phyloP scores from a whole-genome alignment of 2,113 vertebrate genomes.

The Ceyx melanurus region DNA sequence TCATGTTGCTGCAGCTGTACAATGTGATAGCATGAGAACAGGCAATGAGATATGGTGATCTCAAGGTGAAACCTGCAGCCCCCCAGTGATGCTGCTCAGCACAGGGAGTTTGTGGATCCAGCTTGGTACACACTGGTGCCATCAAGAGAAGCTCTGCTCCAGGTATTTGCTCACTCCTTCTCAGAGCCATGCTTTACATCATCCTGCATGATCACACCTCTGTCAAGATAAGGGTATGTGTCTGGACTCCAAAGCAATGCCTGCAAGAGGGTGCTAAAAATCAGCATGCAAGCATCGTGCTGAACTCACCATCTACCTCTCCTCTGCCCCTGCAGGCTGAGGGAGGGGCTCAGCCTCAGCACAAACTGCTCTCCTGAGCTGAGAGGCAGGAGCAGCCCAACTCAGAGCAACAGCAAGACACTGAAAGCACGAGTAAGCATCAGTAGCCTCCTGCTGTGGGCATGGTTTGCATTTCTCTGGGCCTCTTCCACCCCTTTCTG shows the following conservation, averaged over 20 bases:
- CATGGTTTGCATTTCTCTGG: background rate
- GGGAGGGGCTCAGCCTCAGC: background rate
- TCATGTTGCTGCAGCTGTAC: background rate
- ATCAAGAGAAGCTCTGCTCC: rapidly evolving
- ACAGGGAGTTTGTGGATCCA: background rate
- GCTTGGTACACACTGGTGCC: background rate
- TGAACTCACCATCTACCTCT: background rate
- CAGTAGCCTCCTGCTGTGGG: background rate
- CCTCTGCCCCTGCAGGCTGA: background rate
- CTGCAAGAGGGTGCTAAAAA: background rate
- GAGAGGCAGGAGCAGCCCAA: background rate
- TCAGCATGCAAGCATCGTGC: background rate
- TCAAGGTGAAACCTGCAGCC: background rate
- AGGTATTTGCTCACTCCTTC: background rate
- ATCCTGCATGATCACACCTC: background rate
- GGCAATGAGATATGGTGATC: background rate
- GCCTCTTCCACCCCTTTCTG: background rate
- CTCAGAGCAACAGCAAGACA: background rate
- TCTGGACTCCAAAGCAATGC: background rate
- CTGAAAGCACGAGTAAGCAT: background rate
- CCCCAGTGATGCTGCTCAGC: rapidly evolving
- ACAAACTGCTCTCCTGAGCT: background rate
- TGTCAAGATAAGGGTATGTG: background rate
- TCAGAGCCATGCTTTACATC: background rate
- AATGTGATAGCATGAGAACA: background rate